A percentile compares a stretch with the other conserved stretches of the same genome.
Evolutionary conservation across 92 coral and sea anemone species (phyloP).

Genomic region (Paragorgia papillata): DNA sequence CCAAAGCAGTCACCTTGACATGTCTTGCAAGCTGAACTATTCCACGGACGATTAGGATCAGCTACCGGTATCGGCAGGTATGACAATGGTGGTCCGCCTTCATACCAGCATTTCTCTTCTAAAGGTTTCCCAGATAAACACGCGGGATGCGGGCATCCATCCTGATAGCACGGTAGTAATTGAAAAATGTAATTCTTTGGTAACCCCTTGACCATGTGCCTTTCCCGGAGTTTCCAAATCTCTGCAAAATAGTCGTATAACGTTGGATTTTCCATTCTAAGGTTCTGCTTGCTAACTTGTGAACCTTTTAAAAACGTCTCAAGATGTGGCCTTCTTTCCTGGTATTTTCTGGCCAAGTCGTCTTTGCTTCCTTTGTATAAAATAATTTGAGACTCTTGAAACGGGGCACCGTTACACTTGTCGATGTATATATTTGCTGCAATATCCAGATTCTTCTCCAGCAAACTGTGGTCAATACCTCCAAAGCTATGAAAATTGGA

Average conservation of each 20-base stretch:
- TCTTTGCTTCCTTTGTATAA: too few species aligned
- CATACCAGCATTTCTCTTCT: conserved; percentile 49
- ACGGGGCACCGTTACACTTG: conserved; percentile 52
- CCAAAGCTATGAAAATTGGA: too few species aligned
- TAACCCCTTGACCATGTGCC: conserved; percentile 59
- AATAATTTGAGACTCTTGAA: too few species aligned
- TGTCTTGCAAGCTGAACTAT: conserved; percentile 37
- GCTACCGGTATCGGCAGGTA: conserved; percentile 59
- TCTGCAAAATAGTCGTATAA: conserved; percentile 49
- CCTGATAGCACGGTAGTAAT: conserved; percentile 51
- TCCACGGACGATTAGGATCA: conserved; percentile 60
- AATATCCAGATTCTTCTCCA: conserved; percentile 52
- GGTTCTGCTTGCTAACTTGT: conserved; percentile 39
- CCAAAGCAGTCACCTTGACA: conserved; percentile 54
- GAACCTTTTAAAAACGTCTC: conserved; percentile 57
- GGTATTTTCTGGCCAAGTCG: conserved; percentile 54
- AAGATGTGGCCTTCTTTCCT: conserved; percentile 55
- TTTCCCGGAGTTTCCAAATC: conserved; percentile 50
- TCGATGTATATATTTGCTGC: conserved; percentile 61
- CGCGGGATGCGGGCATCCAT: conserved; percentile 55
- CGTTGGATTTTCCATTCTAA: conserved; percentile 48
- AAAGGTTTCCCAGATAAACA: conserved; percentile 57
- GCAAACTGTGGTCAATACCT: conserved; percentile 42
- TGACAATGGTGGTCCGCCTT: conserved; percentile 61
- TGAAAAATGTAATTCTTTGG: conserved; percentile 59